Percentiles rank a stretch among this genome's conserved stretches.
phyloP scores from a whole-genome alignment of 2,113 vertebrate species.

The Pseudopipra pipra region DNA sequence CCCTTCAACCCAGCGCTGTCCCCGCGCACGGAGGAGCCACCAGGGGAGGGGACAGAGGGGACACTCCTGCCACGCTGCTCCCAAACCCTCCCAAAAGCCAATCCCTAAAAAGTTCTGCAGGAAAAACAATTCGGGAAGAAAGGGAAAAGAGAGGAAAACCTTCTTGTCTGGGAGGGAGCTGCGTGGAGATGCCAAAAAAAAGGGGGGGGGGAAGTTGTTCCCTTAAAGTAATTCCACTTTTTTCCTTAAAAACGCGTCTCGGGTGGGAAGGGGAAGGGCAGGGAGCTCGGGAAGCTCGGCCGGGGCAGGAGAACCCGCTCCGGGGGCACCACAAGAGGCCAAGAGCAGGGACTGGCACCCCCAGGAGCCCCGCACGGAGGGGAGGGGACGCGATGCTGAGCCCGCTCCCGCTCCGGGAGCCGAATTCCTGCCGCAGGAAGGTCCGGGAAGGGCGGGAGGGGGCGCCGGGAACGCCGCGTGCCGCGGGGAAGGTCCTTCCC shows the following conservation, averaged over 20 bases:
- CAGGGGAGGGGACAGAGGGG: neutral
- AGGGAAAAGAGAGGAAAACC: neutral
- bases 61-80: neutral
- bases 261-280: neutral
- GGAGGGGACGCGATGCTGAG: neutral
- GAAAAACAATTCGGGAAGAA: neutral
- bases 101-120: neutral
- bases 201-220: no score
- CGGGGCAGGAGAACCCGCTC: neutral
- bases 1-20: neutral
- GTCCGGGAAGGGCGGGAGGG: neutral
- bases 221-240: neutral
- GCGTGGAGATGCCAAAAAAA: neutral
- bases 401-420: neutral
- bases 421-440: neutral
- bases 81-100: neutral
- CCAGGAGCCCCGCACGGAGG: neutral
- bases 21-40: neutral
- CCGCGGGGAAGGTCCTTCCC: neutral
- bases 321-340: neutral
- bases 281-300: neutral
- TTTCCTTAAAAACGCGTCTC: neutral
- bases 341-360: accelerated
- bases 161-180: neutral
- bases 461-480: neutral